Conservation (phyloP, 2,113 vertebrate species). For the Nibea coibor region DNA sequence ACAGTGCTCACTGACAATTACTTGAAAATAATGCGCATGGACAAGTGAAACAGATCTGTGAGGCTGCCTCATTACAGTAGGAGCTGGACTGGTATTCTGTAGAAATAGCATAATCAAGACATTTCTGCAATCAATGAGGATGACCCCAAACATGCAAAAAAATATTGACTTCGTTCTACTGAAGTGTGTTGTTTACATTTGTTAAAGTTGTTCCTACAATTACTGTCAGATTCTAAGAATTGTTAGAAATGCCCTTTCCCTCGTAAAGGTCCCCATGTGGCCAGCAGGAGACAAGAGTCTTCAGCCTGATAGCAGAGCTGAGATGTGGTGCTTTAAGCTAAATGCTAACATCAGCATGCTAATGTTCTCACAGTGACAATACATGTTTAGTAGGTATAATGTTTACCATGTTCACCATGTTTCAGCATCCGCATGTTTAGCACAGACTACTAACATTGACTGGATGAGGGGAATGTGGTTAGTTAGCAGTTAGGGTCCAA, state of each 20-base stretch:
- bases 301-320: neutral
- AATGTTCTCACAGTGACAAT: too few species aligned
- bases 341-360: too few species aligned
- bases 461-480: neutral
- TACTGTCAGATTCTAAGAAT: neutral
- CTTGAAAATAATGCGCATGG: neutral
- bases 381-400: too few species aligned
- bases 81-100: neutral
- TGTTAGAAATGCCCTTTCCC: neutral
- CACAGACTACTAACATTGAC: too few species aligned
- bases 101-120: neutral
- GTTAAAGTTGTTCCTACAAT: neutral
- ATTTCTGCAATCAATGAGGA: neutral
- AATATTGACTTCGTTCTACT: neutral
- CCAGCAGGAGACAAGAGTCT: neutral
- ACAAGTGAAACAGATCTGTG: neutral
- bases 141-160: neutral
- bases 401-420: too few species aligned
- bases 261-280: neutral
- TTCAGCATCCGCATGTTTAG: too few species aligned
- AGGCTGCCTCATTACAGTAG: slow-evolving; percentile 1
- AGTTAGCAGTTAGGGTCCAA: too few species aligned
- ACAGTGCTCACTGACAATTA: neutral
- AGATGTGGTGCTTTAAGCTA: neutral
- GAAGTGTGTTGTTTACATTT: neutral